Evolutionary conservation across 2,113 vertebrate genomes (phyloP).

Genomic region (Pseudonaja textilis): DNA sequence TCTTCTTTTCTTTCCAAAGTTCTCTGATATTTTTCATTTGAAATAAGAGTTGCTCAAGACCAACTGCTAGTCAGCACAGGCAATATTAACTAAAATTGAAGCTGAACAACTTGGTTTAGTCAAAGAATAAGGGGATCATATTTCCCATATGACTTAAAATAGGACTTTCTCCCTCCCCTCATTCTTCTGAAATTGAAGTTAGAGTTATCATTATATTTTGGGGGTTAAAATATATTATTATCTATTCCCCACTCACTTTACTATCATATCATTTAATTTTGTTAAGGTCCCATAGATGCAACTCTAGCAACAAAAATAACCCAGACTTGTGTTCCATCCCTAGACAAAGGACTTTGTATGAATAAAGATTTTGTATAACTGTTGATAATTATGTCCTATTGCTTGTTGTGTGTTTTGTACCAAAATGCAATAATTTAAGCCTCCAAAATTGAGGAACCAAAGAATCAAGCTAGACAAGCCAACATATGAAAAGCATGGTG

Average conservation of each 20-base stretch:
- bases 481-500: neutral
- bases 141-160: neutral
- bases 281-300: neutral
- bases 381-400: neutral
- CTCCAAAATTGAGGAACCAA: neutral
- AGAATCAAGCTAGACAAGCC: rapidly evolving
- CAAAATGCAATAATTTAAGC: neutral
- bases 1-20: no score
- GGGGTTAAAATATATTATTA: neutral
- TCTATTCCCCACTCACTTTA: neutral
- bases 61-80: neutral
- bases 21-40: neutral
- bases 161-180: neutral
- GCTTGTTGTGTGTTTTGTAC: neutral
- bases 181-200: neutral
- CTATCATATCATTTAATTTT: neutral
- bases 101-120: neutral
- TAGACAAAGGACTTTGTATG: neutral
- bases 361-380: neutral
- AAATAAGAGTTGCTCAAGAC: neutral
- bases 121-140: neutral
- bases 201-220: neutral
- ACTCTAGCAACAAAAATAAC: neutral
- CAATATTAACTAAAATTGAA: neutral
- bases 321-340: neutral